Evolutionary conservation across 2,797 vertebrate genomes (phyloP), one percentile per base, ranked within the genome.

Genomic region (Megalops cyprinoides): DNA sequence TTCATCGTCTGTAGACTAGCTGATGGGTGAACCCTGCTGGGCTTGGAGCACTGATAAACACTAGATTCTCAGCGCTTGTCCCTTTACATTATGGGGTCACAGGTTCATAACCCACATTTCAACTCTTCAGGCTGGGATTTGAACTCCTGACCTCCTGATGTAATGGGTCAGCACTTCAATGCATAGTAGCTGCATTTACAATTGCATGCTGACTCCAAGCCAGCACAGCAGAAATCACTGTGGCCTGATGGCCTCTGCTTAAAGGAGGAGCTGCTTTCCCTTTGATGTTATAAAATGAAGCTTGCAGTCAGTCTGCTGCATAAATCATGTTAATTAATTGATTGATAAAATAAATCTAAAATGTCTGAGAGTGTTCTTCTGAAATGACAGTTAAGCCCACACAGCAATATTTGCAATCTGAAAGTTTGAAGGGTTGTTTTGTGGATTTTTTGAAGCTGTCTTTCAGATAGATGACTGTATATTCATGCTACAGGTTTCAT

Each of bases 281-380:
- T 93, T 92, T 92, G 93, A 93, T 90, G 92, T 93, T 91, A 90
- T 92, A 90, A 89, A 67, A 86, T 86, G 86, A 87, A 88, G 89
- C 90, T 87, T 83, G 82, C 87, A 87, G 86, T 89, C 88, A 86
- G 84, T 18, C 78, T n/a, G 34, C 28, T 86, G 90, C 92, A 92
- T 94, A 93, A 94, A 94, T 94, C 92, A 93, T 91, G 90, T 91
- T 93, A 93, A 94, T 93, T 94, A 91, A 91, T 90, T 92, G 88
- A 91, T 91, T 92, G 91, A 93, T 93, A 93, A 93, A 81, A 65
- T 42, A 62, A 34, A 31, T 65, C 31, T 12, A 49, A 82, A 93
- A 91, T 87, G 90, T 90, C 90, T 90, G 90, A 90, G 90, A 91
- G 86, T n/a, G 84, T 78, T 74, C 89, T 84, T 85, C 91, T 91